Evolutionary conservation across 2,113 vertebrate species (phyloP), one percentile per base, ranked within the genome.

Genomic region (Butastur rufipennis): DNA sequence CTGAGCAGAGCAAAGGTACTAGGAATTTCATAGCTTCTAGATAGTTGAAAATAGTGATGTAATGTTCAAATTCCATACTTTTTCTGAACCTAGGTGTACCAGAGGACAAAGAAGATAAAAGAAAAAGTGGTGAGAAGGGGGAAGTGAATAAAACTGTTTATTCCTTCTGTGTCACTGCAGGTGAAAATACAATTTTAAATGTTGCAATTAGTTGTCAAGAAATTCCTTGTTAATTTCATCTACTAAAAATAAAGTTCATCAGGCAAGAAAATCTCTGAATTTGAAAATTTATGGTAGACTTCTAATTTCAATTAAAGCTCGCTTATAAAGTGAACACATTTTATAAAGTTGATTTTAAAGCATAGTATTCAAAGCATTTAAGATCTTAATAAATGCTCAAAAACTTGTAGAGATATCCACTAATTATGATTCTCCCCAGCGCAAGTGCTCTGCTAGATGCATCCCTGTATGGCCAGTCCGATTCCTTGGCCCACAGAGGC

Each of bases 181-280:
- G 19, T 73, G 36, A 65, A 88, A 91, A 93, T 34, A 75, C 38
- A 87, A 53, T 80, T 96, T 90, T 80, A 92, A 95, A 42, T n/a
- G 13, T 40, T 79, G 72, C 16, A 74, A 82, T 84, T 87, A 81
- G 50, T 88, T 79, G 61, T 22, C 9, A n/a, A 81, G 79, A 97
- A 94, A 90, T 27, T 77, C 62, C 61, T 47, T 71, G 53, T 86
- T n/a, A 85, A 71, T 52, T 71, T 81, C 9, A 73, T 16, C 47
- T 90, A 66, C 40, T 56, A 52, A 34, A 90, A 92, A 20, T 56
- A 71, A 63, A 85, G 67, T 56, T 56, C 38, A 84, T 47, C 77
- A 55, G 32, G 22, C 63, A 89, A 72, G 79, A 89, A 90, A 80
- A 40, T 56, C 10, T 78, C 14, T 43, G 43, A 58, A 75, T 79